A percentile compares a stretch with the other conserved stretches of the same genome.
Conservation (phyloP, 2,888 invertebrate genomes). For the Noctuana brunneofusca region DNA sequence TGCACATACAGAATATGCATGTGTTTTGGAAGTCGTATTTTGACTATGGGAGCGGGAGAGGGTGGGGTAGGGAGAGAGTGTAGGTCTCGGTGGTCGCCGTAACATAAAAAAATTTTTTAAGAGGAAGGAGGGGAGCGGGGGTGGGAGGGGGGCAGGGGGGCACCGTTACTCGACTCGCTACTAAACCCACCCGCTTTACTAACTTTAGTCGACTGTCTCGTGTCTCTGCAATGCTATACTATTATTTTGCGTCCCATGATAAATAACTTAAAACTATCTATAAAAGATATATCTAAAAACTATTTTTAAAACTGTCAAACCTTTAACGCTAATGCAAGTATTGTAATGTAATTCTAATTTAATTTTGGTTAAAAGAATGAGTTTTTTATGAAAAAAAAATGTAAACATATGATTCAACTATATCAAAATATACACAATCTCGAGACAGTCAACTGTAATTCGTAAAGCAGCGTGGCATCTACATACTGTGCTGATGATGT, state of each 20-base stretch:
- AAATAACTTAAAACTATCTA: no score
- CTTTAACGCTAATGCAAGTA: no score
- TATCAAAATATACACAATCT: background rate
- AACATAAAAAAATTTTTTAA: no score
- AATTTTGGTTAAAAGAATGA: background rate
- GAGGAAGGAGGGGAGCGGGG: slow-evolving; percentile 38
- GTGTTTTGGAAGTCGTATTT: no score
- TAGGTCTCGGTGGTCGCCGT: no score
- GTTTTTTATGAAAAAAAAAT: background rate
- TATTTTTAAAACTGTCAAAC: no score
- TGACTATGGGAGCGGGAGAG: no score
- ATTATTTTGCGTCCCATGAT: no score
- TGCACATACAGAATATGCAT: no score
- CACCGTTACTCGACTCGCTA: slow-evolving; percentile 74
- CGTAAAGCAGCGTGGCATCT: slow-evolving; percentile 59
- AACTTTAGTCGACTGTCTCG: slow-evolving; percentile 49
- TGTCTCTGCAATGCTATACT: background rate
- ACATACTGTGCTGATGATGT: slow-evolving; percentile 60
- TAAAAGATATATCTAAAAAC: no score
- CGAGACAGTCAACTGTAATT: slow-evolving; percentile 57
- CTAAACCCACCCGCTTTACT: slow-evolving; percentile 49
- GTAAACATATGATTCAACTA: background rate
- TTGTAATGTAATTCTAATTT: no score
- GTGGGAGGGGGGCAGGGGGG: slow-evolving; percentile 44
- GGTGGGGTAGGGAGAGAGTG: no score